A percentile compares a stretch with the other conserved stretches of the same genome.
Evolutionary conservation across 2,113 vertebrate species (phyloP).

Genomic region (Pygoscelis adeliae): DNA sequence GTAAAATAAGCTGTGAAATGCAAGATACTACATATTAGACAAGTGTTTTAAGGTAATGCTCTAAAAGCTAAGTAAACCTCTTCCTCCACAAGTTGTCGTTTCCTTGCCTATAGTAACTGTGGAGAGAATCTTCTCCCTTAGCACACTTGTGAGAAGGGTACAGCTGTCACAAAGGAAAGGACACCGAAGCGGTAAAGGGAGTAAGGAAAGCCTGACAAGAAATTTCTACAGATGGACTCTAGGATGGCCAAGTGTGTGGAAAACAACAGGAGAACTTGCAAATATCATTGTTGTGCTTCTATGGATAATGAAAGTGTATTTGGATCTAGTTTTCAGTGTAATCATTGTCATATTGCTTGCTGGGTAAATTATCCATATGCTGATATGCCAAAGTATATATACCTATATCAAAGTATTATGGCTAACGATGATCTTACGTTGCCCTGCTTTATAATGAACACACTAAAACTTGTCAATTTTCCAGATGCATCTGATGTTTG

Average conservation of each 20-base stretch:
- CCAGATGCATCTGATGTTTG: background rate
- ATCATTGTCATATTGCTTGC: background rate
- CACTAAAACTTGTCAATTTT: background rate
- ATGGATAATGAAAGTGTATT: background rate
- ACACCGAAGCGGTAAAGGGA: background rate
- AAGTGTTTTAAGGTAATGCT: background rate
- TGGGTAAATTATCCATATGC: background rate
- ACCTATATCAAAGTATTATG: no score
- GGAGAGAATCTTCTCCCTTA: background rate
- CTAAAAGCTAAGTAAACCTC: background rate
- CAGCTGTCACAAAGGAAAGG: background rate
- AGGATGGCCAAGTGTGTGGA: background rate
- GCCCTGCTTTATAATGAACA: background rate
- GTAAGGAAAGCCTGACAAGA: background rate
- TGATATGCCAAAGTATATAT: background rate
- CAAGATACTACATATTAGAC: background rate
- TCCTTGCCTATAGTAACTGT: background rate
- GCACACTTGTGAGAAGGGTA: background rate
- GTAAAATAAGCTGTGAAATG: background rate
- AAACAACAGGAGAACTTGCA: background rate
- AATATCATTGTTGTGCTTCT: background rate
- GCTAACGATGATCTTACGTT: background rate
- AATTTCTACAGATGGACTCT: background rate
- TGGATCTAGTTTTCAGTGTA: background rate
- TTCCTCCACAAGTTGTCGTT: background rate